Evolutionary conservation across 2,113 vertebrate species (phyloP), one percentile per base, ranked within the genome.

Genomic region (Lutjanus erythropterus): DNA sequence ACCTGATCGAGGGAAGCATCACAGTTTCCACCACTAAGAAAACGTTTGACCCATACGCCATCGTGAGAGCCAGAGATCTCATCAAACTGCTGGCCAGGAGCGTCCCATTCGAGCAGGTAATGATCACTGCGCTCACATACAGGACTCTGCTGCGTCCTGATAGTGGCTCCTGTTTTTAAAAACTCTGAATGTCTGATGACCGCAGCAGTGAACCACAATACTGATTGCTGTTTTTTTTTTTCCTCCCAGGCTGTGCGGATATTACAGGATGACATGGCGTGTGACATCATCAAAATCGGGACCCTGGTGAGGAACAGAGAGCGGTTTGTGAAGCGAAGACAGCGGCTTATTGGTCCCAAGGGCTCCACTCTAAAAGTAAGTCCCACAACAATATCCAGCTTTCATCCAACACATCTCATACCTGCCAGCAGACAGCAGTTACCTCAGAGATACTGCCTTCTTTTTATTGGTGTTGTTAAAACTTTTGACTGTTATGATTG

Each of bases 261-360:
- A 86, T 96, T 99, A 78, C 95, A 99, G 89, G 97, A 99, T 78
- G 97, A 98, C 9, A 16, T 96, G 83, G 97, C 98, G 0, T 99
- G 98, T 94, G 98, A 99, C 88, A 99, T 99, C 50, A 97, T 99
- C 84, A 99, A 99, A 94, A 94, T 99, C 21, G 98, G 97, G 2
- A 95, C 97, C 6, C 75, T 99, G 81, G 97, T 99, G 75, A 95
- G 96, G 83, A 99, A 98, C 91, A 95, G 96, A 80, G 97, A 99
- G 14, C 96, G 97, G 15, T 99, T 99, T 88, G 95, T 99, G 56
- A 99, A 99, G 92, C 94, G 98, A 90, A 95, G 98, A 89, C 97
- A 97, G 71, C 93, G 98, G 4, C 96, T 99, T 68, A 97, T 99
- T 70, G 98, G 98, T 8, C 98, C 98, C 7, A 99, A 98, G 90